These are phyloP conservation scores for Xestia c-nigrum DNA, from an alignment of 2,888 invertebrate genomes.

Conservation along the genomic window DNA sequence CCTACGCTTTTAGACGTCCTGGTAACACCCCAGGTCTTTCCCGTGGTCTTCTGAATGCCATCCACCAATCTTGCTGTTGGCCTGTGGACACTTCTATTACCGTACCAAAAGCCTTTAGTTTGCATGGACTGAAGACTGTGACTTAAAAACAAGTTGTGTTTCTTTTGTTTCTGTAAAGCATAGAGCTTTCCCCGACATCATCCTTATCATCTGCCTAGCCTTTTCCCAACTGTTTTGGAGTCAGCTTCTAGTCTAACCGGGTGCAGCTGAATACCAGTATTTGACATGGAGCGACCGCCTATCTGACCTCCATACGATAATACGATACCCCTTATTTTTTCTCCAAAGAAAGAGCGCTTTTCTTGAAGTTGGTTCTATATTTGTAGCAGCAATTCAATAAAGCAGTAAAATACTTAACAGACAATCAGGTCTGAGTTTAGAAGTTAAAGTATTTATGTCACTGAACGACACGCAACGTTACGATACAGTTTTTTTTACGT, in stretches of 20 bases:
- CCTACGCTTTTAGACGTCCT: too few relatives aligned
- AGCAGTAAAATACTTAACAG: constrained; percentile 54
- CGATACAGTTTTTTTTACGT: constrained; percentile 2
- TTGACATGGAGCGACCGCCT: too few relatives aligned
- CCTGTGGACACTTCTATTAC: neutral
- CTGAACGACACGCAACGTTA: constrained; percentile 30
- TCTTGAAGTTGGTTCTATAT: constrained; percentile 5
- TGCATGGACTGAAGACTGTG: too few relatives aligned
- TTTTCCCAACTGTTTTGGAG: too few relatives aligned
- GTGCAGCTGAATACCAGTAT: too few relatives aligned
- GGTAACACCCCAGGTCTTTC: neutral
- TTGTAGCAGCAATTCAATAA: constrained; percentile 55
- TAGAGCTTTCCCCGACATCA: too few relatives aligned
- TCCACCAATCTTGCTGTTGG: neutral
- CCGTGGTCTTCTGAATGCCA: neutral
- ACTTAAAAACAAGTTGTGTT: neutral
- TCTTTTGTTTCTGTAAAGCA: neutral
- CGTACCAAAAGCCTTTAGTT: neutral
- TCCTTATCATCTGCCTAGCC: too few relatives aligned
- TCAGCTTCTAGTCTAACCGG: too few relatives aligned
- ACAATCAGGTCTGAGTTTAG: constrained; percentile 45
- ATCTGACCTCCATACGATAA: too few relatives aligned
- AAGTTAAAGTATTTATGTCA: constrained; percentile 32
- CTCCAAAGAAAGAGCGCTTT: neutral
- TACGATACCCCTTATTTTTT: too few relatives aligned